Evolutionary conservation across 2,888 invertebrate genomes (phyloP).

Genomic region (Ypsolopha scabrella): DNA sequence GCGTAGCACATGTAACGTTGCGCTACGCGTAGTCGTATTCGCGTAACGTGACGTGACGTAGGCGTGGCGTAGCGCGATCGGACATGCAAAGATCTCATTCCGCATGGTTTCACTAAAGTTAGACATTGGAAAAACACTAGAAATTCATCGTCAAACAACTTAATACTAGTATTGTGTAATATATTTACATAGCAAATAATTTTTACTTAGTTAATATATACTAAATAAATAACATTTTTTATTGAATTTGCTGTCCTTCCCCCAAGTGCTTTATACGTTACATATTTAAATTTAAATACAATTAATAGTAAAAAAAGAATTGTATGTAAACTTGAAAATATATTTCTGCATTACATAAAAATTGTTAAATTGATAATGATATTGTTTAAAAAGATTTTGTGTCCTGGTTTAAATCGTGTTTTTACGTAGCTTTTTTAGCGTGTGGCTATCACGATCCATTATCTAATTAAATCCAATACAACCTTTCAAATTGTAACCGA

Average conservation of each 20-base stretch:
- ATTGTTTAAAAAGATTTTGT: conserved; percentile 52
- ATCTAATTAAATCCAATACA: not conserved
- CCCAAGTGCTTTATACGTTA: conserved; percentile 72
- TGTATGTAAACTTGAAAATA: conserved; percentile 63
- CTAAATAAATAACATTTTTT: conserved; percentile 67
- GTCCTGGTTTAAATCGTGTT: conserved; percentile 37
- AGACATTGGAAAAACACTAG: conserved; percentile 61
- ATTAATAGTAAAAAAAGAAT: conserved; percentile 61
- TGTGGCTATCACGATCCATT: not conserved
- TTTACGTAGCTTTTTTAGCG: conserved; percentile 4
- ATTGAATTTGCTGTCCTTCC: conserved; percentile 73
- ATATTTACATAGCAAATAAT: conserved; percentile 69
- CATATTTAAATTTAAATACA: conserved; percentile 64
- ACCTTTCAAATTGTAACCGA: not conserved
- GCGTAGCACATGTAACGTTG: no score
- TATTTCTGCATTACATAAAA: conserved; percentile 60
- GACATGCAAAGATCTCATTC: not conserved
- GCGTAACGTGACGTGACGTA: conserved; percentile 10
- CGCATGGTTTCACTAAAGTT: conserved; percentile 44
- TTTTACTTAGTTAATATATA: conserved; percentile 69
- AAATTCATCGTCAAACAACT: conserved; percentile 62
- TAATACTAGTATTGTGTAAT: conserved; percentile 67
- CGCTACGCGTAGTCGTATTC: no score
- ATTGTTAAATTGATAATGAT: conserved; percentile 45
- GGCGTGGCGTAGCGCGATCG: not conserved